These are phyloP conservation scores for Tenebrosternarchus preto DNA, from an alignment of 2,113 vertebrate genomes.

Conservation along the genomic window DNA sequence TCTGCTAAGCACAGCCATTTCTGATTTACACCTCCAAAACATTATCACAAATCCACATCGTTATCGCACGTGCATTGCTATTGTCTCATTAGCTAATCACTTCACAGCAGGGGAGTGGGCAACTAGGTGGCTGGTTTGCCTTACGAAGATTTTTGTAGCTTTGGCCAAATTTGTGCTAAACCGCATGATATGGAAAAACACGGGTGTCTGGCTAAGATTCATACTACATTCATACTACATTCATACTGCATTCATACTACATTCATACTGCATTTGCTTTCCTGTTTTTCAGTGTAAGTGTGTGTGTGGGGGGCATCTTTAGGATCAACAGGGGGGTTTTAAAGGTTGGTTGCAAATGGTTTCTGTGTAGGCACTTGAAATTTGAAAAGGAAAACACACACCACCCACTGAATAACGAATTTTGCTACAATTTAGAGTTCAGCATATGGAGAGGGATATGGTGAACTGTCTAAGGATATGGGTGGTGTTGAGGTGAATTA, in stretches of 20 bases:
- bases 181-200: constrained; percentile 68
- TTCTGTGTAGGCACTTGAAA: constrained; percentile 1
- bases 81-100: no score
- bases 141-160: no score
- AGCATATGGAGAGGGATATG: neutral
- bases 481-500: neutral
- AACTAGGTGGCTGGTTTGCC: no score
- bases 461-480: neutral
- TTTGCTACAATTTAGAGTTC: neutral
- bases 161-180: no score
- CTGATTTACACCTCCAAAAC: no score
- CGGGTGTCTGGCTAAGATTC: constrained; percentile 65
- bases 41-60: no score
- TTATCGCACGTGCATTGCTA: no score
- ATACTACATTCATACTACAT: constrained; percentile 63
- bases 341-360: neutral
- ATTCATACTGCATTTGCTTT: constrained; percentile 31
- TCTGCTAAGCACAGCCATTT: no score
- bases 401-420: neutral
- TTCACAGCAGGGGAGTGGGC: no score
- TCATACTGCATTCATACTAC: constrained; percentile 66
- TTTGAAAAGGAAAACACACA: neutral
- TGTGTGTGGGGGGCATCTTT: constrained; percentile 56
- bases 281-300: constrained; percentile 57
- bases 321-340: constrained; percentile 13